phyloP scores from a whole-genome alignment of 53 echinoderm and acorn worm genomes.

The Paelopatides confundens region DNA sequence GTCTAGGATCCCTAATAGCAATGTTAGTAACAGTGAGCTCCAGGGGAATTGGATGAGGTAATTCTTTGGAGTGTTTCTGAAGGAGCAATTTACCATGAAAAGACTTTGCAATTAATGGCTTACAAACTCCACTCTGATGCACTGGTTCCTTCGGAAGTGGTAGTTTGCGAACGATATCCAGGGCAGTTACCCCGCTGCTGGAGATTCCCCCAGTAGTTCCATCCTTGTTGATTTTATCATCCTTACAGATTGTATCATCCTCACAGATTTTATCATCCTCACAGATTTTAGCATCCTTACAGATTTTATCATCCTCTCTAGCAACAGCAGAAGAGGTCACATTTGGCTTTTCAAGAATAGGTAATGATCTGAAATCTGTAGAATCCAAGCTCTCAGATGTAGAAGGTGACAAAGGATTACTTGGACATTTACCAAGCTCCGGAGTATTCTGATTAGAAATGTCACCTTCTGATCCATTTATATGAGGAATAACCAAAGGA shows the following conservation, averaged over 20 bases:
- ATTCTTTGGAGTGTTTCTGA: slow-evolving; percentile 5
- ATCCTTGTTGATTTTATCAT: not conserved
- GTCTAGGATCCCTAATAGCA: not conserved
- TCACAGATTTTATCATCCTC: not conserved
- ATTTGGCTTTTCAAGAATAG: not conserved
- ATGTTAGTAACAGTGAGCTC: not conserved
- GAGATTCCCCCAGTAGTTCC: not conserved
- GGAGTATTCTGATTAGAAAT: not conserved
- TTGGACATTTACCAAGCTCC: slow-evolving; percentile 6
- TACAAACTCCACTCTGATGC: not conserved
- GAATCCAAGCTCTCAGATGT: slow-evolving; percentile 4
- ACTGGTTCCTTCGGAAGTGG: not conserved
- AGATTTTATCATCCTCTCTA: not conserved
- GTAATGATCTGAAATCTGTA: not conserved
- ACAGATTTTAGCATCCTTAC: not conserved
- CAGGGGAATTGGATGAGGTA: slow-evolving; percentile 14
- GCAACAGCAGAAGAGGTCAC: not conserved
- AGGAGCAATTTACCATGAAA: slow-evolving; percentile 24
- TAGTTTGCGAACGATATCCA: not conserved
- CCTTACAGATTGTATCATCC: too few species aligned
- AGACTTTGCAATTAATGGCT: slow-evolving; percentile 8
- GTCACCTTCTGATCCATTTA: not conserved
- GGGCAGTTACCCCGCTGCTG: not conserved
- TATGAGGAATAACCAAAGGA: not conserved
- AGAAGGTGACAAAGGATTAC: slow-evolving; percentile 28